These are phyloP conservation scores for Colletes gigas DNA, from an alignment of 1,140 invertebrate genomes.

Conservation along the genomic window DNA sequence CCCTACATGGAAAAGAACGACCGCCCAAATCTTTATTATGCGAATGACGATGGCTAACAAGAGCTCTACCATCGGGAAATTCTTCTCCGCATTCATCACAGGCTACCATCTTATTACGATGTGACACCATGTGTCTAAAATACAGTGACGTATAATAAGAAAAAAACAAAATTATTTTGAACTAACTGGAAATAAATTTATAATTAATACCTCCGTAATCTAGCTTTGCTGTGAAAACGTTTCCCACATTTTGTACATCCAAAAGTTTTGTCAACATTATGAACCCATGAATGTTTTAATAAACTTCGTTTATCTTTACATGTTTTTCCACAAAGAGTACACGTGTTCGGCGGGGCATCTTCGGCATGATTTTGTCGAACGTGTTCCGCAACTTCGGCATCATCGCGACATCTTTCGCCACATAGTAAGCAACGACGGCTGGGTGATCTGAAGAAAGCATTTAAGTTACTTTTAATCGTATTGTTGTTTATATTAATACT, in stretches of 20 bases:
- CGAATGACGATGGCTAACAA: slow-evolving; percentile 87
- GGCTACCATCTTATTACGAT: slow-evolving; percentile 86
- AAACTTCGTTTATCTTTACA: slow-evolving; percentile 86
- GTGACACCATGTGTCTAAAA: slow-evolving; percentile 85
- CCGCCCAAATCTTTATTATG: slow-evolving; percentile 83
- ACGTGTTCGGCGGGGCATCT: slow-evolving; percentile 83
- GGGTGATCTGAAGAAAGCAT: slow-evolving; percentile 68
- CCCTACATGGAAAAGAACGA: slow-evolving; percentile 90
- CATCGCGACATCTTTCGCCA: slow-evolving; percentile 83
- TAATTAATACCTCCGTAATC: slow-evolving; percentile 77
- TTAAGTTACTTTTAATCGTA: neutral
- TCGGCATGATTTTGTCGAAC: slow-evolving; percentile 82
- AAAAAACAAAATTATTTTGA: neutral
- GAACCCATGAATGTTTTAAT: slow-evolving; percentile 86
- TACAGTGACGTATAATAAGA: neutral
- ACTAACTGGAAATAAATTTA: neutral
- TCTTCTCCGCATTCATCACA: slow-evolving; percentile 88
- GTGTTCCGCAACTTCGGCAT: slow-evolving; percentile 82
- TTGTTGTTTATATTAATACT: slow-evolving; percentile 1
- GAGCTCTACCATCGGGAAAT: slow-evolving; percentile 86
- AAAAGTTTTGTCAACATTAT: slow-evolving; percentile 82
- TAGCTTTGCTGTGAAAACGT: slow-evolving; percentile 87
- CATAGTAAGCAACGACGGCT: slow-evolving; percentile 84
- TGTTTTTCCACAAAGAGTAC: slow-evolving; percentile 83
- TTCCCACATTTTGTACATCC: slow-evolving; percentile 86